These are phyloP conservation scores for Peromyscus aztecus DNA, from an alignment of 2,797 vertebrate species.

Conservation along the genomic window DNA sequence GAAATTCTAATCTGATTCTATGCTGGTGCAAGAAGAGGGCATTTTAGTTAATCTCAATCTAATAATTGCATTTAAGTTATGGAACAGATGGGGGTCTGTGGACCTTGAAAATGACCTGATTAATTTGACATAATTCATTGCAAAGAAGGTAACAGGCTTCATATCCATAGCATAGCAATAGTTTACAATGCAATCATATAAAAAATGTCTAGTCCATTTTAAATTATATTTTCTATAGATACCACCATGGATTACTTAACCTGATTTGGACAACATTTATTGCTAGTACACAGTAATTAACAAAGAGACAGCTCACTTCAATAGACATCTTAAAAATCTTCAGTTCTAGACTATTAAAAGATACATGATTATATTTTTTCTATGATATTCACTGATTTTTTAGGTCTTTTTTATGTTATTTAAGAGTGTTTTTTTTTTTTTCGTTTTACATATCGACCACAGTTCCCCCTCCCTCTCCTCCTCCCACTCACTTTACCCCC, in stretches of 20 bases:
- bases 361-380: not conserved
- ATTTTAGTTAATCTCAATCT: not conserved
- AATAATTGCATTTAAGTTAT: conserved; percentile 31
- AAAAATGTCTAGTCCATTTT: not conserved
- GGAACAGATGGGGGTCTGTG: not conserved
- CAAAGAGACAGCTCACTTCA: not conserved
- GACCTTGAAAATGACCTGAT: not conserved
- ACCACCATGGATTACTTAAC: not conserved
- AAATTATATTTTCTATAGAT: conserved; percentile 6
- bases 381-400: not conserved
- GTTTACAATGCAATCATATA: not conserved
- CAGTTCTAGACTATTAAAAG: not conserved
- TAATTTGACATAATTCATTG: not conserved
- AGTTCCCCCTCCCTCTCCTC: too few relatives aligned
- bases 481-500: too few relatives aligned
- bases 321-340: conserved; percentile 3
- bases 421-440: too few relatives aligned
- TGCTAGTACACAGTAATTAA: not conserved
- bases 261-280: not conserved
- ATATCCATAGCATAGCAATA: not conserved
- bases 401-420: too few relatives aligned
- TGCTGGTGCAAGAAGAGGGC: not conserved
- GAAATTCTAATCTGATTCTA: not conserved
- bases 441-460: too few relatives aligned
- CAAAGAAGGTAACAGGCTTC: not conserved